Conservation (phyloP, 2,888 invertebrate species). For the Elmis aenea region DNA sequence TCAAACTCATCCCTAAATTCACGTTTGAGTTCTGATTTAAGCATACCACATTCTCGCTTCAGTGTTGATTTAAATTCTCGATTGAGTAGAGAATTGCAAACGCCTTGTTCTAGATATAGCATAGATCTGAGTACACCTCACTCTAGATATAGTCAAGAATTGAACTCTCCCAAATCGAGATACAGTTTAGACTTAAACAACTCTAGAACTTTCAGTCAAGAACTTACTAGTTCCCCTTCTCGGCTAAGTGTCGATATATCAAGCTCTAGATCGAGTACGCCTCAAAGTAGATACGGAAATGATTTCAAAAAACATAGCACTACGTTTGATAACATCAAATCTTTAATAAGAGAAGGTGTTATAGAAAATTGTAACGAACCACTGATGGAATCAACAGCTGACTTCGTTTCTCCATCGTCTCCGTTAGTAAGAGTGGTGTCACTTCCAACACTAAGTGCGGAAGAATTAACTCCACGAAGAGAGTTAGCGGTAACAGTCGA, state of each 20-base stretch:
- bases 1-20: constrained; percentile 57
- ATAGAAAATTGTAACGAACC: constrained; percentile 54
- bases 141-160: constrained; percentile 51
- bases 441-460: constrained; percentile 58
- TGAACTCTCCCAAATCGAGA: constrained; percentile 57
- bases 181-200: constrained; percentile 59
- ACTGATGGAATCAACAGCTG: constrained; percentile 56
- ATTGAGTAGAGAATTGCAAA: constrained; percentile 55
- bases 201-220: constrained; percentile 38
- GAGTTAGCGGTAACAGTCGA: constrained; percentile 67
- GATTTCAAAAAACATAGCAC: constrained; percentile 69
- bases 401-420: constrained; percentile 57
- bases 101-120: constrained; percentile 63
- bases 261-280: constrained; percentile 45
- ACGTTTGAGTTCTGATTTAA: constrained; percentile 58
- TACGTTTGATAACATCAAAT: constrained; percentile 73
- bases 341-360: constrained; percentile 65
- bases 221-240: constrained; percentile 40
- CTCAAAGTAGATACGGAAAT: constrained; percentile 50
- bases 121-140: constrained; percentile 62
- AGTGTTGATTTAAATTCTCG: constrained; percentile 53
- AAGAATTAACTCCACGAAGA: constrained; percentile 56
- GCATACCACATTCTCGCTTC: constrained; percentile 56
- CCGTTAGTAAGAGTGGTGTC: constrained; percentile 67
- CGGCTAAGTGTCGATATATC: constrained; percentile 37